These are phyloP conservation scores for Typhlichthys subterraneus DNA, from an alignment of 2,797 vertebrate genomes.

Conservation along the genomic window DNA sequence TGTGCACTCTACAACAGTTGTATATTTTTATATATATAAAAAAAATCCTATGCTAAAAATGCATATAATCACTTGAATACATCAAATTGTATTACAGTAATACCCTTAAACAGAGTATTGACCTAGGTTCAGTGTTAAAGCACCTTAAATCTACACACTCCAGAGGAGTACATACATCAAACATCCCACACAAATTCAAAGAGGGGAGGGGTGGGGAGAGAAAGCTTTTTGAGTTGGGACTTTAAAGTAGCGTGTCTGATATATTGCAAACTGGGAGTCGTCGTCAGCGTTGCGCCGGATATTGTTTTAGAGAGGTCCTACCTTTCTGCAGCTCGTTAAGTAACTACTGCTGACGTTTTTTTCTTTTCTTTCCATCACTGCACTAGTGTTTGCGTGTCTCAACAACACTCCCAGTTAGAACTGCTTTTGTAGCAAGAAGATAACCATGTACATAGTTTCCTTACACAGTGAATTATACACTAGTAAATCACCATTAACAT, in stretches of 20 bases:
- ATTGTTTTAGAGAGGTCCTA: too few species aligned
- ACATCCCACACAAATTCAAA: constrained; percentile 12
- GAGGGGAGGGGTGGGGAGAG: not conserved
- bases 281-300: too few species aligned
- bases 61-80: constrained; percentile 25
- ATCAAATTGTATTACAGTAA: constrained; percentile 20
- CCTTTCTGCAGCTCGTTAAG: too few species aligned
- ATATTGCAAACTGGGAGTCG: too few species aligned
- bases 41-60: constrained; percentile 30
- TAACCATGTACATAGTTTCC: not conserved
- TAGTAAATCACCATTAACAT: constrained; percentile 1
- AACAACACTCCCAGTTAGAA: not conserved
- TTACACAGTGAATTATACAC: constrained; percentile 4
- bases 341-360: too few species aligned
- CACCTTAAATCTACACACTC: constrained; percentile 4
- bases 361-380: too few species aligned
- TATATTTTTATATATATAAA: constrained; percentile 21
- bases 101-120: constrained; percentile 24
- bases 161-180: constrained; percentile 17
- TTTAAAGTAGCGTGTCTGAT: constrained; percentile 1
- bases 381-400: too few species aligned
- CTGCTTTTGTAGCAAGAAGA: not conserved
- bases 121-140: constrained; percentile 27
- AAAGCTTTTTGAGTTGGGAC: not conserved
- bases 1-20: constrained; percentile 41